Evolutionary conservation across 2,888 invertebrate species (phyloP), one percentile per base, ranked within the genome.

Genomic region (Ennomos erosarius): DNA sequence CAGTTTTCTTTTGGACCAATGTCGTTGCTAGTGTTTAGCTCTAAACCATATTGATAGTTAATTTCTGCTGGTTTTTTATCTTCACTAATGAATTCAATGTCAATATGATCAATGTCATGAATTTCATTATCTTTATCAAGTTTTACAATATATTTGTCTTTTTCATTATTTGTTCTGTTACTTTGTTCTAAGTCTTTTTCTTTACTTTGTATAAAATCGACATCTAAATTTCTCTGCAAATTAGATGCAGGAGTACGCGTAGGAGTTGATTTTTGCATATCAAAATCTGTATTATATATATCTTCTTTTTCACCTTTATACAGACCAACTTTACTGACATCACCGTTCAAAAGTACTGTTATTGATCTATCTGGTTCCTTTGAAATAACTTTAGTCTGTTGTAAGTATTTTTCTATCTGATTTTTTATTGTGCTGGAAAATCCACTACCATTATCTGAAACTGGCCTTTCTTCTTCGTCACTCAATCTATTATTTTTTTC

Each of bases 351-450:
- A 16, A 79, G 53, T 16, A 71, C 55, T 26, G 65, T 55, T 34
- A 80, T 8, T 40, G 61, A 54, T 43, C 11, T 68, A 45, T 76
- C 66, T 5, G 56, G 10, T 9, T 34, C 38, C 9, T 59, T 67
- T 44, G 57, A 55, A 37, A 64, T 61, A 11, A 57, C 59, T 50
- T 73, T 57, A 43, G 76, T 70, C 51, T 77, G 75, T 53, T 75
- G 62, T 53, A 91, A 73, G 67, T 79, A 90, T 53, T 80, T 75
- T 38, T 84, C 76, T 47, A 90, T 71, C 16, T 84, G 72, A 36
- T 40, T 55, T 79, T 84, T 88, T n/a, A 90, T 81, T 9, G 84
- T 65, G 26, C 84, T 76, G 8, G 85, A 78, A 75, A 91, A 90
- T 35, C 78, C 81, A 65, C 66, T 70, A 39, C 70, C 59, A 46